phyloP scores from a whole-genome alignment of 2,797 vertebrate species.

The Pogonophryne albipinna region DNA sequence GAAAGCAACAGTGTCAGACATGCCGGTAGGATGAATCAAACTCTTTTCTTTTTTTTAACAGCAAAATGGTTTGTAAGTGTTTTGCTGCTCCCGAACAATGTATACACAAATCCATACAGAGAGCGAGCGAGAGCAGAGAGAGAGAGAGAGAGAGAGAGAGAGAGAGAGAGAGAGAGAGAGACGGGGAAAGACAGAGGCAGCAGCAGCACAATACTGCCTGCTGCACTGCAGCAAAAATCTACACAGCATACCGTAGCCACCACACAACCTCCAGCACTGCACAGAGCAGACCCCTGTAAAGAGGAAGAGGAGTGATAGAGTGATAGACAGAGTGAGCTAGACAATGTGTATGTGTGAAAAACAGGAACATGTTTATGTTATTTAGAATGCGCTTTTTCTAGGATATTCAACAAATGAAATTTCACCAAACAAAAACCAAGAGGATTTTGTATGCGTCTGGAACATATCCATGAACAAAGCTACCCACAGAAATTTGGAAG shows the following conservation, averaged over 20 bases:
- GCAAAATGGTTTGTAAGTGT: constrained; percentile 83
- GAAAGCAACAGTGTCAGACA: constrained; percentile 54
- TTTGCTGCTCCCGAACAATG: constrained; percentile 79
- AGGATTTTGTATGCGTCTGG: constrained; percentile 12
- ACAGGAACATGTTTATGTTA: background rate
- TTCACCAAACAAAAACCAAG: constrained; percentile 18
- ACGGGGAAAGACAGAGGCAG: constrained; percentile 69
- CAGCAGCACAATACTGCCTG: constrained; percentile 86
- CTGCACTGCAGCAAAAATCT: constrained; percentile 96
- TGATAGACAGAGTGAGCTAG: constrained; percentile 21
- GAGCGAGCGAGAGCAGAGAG: constrained; percentile 32
- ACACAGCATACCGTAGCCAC: constrained; percentile 83
- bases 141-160: constrained; percentile 65
- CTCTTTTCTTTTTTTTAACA: constrained; percentile 31
- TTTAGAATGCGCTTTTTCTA: background rate
- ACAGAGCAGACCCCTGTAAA: constrained; percentile 74
- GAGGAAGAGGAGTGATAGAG: constrained; percentile 33
- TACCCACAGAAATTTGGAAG: constrained; percentile 3
- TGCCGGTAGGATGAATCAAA: constrained; percentile 75
- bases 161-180: constrained; percentile 68
- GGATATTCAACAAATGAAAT: constrained; percentile 39
- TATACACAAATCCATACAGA: constrained; percentile 75
- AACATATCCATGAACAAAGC: constrained; percentile 10
- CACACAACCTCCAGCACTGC: constrained; percentile 84
- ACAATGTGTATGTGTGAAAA: background rate